Conservation (phyloP, 2,888 invertebrate species). For the Gymnocheta viridis region DNA sequence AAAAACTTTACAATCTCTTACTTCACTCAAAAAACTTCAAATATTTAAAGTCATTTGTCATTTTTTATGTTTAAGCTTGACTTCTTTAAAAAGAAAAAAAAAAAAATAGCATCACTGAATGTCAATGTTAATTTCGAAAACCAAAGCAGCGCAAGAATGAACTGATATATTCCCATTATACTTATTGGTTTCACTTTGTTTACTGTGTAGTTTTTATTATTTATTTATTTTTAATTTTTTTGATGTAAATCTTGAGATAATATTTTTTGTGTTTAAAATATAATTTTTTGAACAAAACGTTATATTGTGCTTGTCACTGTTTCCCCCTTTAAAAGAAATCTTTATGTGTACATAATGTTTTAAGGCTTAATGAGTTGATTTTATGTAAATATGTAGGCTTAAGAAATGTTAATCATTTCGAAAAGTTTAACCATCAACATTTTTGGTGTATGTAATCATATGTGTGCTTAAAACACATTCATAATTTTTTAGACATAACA, state of each 20-base stretch:
- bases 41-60: conserved; percentile 66
- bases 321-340: not conserved
- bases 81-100: not conserved
- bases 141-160: conserved; percentile 1
- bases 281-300: conserved; percentile 62
- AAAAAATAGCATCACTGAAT: not conserved
- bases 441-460: not conserved
- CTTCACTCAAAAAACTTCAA: conserved; percentile 14
- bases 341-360: conserved; percentile 49
- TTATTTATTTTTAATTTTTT: conserved; percentile 19
- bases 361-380: conserved; percentile 63
- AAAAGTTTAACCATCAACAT: conserved; percentile 46
- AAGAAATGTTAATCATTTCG: conserved; percentile 56
- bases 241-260: conserved; percentile 67
- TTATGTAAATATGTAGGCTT: conserved; percentile 65
- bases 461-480: not conserved
- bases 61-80: conserved; percentile 60
- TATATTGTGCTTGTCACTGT: conserved; percentile 65
- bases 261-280: conserved; percentile 58
- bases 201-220: conserved; percentile 4
- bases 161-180: conserved; percentile 36
- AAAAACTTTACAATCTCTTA: not conserved
- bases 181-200: conserved; percentile 29
- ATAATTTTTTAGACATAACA: conserved; percentile 35
- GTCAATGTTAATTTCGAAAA: conserved; percentile 32